A percentile compares a stretch with the other conserved stretches of the same genome.
Evolutionary conservation across 1,140 invertebrate genomes (phyloP).

Genomic region (Drosophila micromelanica): DNA sequence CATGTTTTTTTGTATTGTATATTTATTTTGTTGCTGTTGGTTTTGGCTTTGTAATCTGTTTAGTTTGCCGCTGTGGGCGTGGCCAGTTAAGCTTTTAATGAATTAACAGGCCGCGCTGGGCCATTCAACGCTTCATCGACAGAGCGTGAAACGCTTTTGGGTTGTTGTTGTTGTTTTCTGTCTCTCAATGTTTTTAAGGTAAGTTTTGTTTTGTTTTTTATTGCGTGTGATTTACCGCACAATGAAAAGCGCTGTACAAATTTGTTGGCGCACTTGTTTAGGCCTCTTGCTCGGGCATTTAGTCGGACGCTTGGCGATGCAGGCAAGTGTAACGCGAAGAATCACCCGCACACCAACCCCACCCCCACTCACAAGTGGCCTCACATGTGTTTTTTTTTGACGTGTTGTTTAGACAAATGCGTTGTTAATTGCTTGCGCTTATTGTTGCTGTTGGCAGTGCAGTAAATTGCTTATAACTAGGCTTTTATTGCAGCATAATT

Average conservation of each 20-base stretch:
- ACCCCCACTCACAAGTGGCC: not conserved
- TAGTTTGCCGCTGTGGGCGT: conserved; percentile 25
- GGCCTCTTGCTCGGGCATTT: conserved; percentile 40
- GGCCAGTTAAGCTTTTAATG: conserved; percentile 43
- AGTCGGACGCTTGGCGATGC: conserved; percentile 53
- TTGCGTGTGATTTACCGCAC: conserved; percentile 73
- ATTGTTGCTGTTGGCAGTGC: conserved; percentile 2
- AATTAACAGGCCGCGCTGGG: conserved; percentile 38
- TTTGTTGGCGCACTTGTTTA: conserved; percentile 25
- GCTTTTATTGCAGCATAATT: conserved; percentile 12
- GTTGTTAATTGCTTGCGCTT: conserved; percentile 57
- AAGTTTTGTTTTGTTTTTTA: conserved; percentile 45
- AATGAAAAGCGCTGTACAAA: conserved; percentile 56
- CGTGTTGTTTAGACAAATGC: conserved; percentile 52
- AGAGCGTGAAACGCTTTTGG: conserved; percentile 67
- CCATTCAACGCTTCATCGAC: conserved; percentile 64
- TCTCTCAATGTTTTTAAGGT: conserved; percentile 1
- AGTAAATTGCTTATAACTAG: conserved; percentile 18
- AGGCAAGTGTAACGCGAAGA: conserved; percentile 46
- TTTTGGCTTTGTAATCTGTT: not conserved
- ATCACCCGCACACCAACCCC: not conserved
- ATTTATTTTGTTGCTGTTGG: not conserved
- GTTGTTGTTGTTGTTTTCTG: conserved; percentile 26
- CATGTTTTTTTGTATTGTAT: conserved; percentile 1
- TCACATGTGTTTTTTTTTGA: not conserved